Evolutionary conservation across 2,888 invertebrate species (phyloP).

Genomic region (Pyrgus malvae): DNA sequence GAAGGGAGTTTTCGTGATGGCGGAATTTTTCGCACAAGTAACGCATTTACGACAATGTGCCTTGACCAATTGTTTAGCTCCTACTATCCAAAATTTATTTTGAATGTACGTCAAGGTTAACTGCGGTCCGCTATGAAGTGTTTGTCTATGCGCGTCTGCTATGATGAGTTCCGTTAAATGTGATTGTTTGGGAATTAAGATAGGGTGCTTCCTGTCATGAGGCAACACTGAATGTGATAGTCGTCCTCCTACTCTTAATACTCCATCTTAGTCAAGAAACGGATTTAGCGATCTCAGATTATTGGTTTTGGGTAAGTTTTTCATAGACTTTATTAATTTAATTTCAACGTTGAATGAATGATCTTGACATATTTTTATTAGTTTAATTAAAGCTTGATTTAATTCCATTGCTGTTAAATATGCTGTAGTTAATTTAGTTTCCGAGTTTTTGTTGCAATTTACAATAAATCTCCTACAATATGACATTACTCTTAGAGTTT

Average conservation of each 20-base stretch:
- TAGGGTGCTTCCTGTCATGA: neutral
- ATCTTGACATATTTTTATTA: neutral
- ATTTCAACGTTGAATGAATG: neutral
- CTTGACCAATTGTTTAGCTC: slow-evolving; percentile 1
- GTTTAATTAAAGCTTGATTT: neutral
- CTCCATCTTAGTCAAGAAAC: neutral
- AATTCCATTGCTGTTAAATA: slow-evolving; percentile 1
- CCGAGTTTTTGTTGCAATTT: neutral
- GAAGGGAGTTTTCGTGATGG: neutral
- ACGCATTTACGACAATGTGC: neutral
- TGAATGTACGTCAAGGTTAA: neutral
- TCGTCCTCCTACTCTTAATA: slow-evolving; percentile 12
- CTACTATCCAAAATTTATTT: slow-evolving; percentile 3
- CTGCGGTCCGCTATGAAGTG: slow-evolving; percentile 3
- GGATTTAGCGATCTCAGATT: too few relatives aligned
- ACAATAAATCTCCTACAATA: slow-evolving; percentile 3
- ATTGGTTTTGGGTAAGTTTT: slow-evolving; percentile 1
- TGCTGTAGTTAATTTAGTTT: neutral
- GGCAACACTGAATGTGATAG: neutral
- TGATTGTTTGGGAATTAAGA: neutral
- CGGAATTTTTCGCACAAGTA: neutral
- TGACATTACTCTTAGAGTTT: slow-evolving; percentile 7
- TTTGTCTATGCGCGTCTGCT: neutral
- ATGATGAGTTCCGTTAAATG: slow-evolving; percentile 1
- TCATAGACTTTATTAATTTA: neutral